Evolutionary conservation across 2,888 invertebrate species (phyloP).

Genomic region (Abrostola tripartita): DNA sequence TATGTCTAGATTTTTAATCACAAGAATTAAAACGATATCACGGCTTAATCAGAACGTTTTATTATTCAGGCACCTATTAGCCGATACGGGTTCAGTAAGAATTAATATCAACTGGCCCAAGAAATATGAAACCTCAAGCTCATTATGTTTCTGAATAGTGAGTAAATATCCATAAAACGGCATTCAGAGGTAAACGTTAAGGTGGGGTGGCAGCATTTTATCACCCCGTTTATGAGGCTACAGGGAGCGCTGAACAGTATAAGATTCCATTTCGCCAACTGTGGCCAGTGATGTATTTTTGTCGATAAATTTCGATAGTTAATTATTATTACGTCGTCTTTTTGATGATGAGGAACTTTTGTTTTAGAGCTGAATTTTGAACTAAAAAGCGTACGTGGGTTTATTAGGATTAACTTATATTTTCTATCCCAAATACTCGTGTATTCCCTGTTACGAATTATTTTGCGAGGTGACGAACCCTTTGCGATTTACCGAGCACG

Average conservation of each 20-base stretch:
- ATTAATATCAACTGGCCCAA: constrained; percentile 40
- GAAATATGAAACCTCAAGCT: constrained; percentile 54
- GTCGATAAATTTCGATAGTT: constrained; percentile 47
- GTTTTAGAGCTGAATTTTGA: background rate
- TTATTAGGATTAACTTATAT: too few relatives aligned
- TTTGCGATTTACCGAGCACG: too few relatives aligned
- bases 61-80: too few relatives aligned
- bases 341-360: constrained; percentile 4
- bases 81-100: background rate
- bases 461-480: too few relatives aligned
- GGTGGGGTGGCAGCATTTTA: constrained; percentile 71
- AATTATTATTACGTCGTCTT: constrained; percentile 5
- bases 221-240: constrained; percentile 72
- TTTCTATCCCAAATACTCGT: too few relatives aligned
- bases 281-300: constrained; percentile 43
- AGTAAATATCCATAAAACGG: constrained; percentile 62
- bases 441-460: too few relatives aligned
- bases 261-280: constrained; percentile 63
- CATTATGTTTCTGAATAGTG: constrained; percentile 61
- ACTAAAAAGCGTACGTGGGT: background rate
- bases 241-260: constrained; percentile 67
- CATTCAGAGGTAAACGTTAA: constrained; percentile 61
- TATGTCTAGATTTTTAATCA: too few relatives aligned
- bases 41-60: too few relatives aligned
- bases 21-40: too few relatives aligned